A percentile compares a stretch with the other conserved stretches of the same genome.
phyloP scores from a whole-genome alignment of 2,797 vertebrate genomes.

The Fistularia commersonii region DNA sequence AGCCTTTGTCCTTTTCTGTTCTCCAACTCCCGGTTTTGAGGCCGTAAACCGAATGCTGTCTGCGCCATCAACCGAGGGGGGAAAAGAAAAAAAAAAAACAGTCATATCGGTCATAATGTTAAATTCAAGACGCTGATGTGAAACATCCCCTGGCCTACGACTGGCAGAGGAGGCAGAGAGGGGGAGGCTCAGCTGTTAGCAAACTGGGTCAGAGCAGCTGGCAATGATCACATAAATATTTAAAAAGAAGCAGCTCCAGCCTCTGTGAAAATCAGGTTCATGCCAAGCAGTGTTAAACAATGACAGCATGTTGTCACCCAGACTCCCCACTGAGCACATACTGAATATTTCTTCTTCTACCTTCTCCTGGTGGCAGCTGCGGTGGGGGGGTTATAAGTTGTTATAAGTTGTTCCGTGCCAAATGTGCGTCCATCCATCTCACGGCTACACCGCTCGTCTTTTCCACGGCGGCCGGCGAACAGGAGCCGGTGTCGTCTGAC shows the following conservation, averaged over 20 bases:
- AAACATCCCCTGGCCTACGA: constrained; percentile 48
- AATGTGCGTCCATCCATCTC: constrained; percentile 4
- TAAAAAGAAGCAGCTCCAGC: constrained; percentile 56
- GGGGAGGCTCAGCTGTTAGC: constrained; percentile 57
- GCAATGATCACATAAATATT: constrained; percentile 62
- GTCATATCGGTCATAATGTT: constrained; percentile 26
- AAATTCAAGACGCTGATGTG: constrained; percentile 19
- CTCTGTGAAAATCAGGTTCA: constrained; percentile 39
- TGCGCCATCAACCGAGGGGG: neutral
- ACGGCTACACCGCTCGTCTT: neutral
- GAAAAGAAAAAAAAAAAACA: neutral
- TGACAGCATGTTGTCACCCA: constrained; percentile 39
- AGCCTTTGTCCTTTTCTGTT: no score
- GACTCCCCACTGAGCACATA: constrained; percentile 30
- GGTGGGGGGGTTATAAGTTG: no score
- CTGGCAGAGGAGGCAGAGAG: constrained; percentile 27
- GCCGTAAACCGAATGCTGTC: no score
- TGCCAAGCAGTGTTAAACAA: constrained; percentile 55
- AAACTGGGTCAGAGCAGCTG: constrained; percentile 70
- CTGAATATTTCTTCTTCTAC: constrained; percentile 26
- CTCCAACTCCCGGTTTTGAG: no score
- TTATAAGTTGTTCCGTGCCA: neutral
- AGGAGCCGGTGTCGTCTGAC: neutral
- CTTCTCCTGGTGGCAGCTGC: neutral
- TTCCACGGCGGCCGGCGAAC: neutral